Conservation (phyloP, 2,113 vertebrate genomes). For the Platysternon megacephalum region DNA sequence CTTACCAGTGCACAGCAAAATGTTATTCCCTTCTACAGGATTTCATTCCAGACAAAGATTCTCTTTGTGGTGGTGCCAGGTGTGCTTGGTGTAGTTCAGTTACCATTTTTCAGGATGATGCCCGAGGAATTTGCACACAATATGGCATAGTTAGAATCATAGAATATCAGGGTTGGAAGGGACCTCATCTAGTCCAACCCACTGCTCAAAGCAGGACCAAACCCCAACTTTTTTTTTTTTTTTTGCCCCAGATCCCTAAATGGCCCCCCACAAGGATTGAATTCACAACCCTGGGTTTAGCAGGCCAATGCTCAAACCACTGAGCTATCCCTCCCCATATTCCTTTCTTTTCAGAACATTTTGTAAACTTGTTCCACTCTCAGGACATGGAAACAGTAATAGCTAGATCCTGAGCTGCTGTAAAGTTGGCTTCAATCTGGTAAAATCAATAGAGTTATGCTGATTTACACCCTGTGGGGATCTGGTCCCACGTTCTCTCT, state of each 20-base stretch:
- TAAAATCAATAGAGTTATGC: neutral
- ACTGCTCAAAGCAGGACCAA: too few species aligned
- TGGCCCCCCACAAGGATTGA: too few species aligned
- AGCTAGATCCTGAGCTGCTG: neutral
- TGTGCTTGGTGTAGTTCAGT: neutral
- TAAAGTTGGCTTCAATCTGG: neutral
- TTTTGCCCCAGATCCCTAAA: too few species aligned
- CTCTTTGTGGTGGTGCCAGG: neutral
- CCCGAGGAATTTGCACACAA: neutral
- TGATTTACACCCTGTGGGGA: neutral
- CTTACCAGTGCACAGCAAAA: neutral
- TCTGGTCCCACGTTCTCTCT: neutral
- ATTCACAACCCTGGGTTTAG: too few species aligned
- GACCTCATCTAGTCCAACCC: too few species aligned
- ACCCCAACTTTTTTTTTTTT: too few species aligned
- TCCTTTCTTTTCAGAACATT: neutral
- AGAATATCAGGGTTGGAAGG: too few species aligned
- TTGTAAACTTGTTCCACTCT: neutral
- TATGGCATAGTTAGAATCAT: neutral
- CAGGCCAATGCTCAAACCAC: too few species aligned
- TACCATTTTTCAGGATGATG: neutral
- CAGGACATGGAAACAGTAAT: neutral
- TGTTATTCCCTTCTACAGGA: neutral
- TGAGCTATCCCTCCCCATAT: too few species aligned
- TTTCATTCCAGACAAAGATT: neutral